phyloP scores from a whole-genome alignment of 23 tunicate genomes.

The Aplidium turbinatum region DNA sequence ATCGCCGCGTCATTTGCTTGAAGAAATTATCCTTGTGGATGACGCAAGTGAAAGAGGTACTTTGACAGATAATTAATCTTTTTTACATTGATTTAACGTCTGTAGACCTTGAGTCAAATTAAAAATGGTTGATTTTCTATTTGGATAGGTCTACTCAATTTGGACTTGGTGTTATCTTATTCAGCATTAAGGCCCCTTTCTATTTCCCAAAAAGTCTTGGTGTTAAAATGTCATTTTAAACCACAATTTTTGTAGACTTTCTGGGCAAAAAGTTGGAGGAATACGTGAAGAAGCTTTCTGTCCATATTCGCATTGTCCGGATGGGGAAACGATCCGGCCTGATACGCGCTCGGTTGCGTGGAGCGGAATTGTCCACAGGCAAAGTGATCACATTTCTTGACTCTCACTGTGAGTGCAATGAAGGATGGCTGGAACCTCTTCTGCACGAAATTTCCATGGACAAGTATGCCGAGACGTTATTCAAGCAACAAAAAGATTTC shows the following conservation, averaged over 20 bases:
- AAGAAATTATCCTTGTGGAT: conserved; percentile 88
- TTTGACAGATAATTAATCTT: too few relatives aligned
- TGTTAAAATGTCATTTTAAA: too few relatives aligned
- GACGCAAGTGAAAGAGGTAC: conserved; percentile 91
- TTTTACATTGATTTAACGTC: too few relatives aligned
- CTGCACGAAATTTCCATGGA: conserved; percentile 84
- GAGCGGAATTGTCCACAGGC: conserved; percentile 71
- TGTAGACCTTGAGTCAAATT: too few relatives aligned
- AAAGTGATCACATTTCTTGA: conserved; percentile 86
- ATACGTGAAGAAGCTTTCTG: conserved; percentile 64
- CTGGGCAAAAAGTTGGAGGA: conserved; percentile 61
- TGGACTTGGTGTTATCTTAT: too few relatives aligned
- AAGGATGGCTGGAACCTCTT: conserved; percentile 94
- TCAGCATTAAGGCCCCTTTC: too few relatives aligned
- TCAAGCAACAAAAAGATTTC: too few relatives aligned
- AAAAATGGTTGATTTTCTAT: too few relatives aligned
- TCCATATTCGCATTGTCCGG: conserved; percentile 53
- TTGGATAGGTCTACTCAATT: too few relatives aligned
- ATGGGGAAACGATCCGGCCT: conserved; percentile 81
- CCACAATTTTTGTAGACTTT: conserved; percentile 86
- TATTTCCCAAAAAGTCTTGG: too few relatives aligned
- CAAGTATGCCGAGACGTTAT: too few relatives aligned
- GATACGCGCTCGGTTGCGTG: conserved; percentile 82
- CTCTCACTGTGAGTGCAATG: conserved; percentile 93
- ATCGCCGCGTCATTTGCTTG: conserved; percentile 75